These are phyloP conservation scores for Gari tellinella DNA, from an alignment of 2,888 invertebrate genomes.

Conservation along the genomic window DNA sequence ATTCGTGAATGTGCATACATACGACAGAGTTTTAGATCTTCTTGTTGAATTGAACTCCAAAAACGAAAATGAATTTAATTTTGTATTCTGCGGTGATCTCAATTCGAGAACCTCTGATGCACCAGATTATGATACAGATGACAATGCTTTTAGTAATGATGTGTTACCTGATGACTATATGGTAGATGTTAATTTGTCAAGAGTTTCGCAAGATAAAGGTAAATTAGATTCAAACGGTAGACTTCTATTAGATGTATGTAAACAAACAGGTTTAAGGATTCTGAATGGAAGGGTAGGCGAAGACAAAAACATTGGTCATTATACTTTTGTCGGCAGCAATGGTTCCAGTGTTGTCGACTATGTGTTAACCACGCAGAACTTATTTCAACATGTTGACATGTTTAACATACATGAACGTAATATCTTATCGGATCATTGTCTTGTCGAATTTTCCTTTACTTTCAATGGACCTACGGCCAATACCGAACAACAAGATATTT, in stretches of 20 bases:
- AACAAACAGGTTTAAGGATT: constrained; percentile 20
- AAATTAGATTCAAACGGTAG: too few relatives aligned
- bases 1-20: constrained; percentile 17
- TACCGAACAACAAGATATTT: too few relatives aligned
- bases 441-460: constrained; percentile 13
- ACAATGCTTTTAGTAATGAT: background rate
- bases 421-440: constrained; percentile 25
- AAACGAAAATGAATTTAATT: constrained; percentile 1
- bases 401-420: constrained; percentile 21
- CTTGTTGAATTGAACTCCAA: constrained; percentile 3
- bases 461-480: too few relatives aligned
- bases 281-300: constrained; percentile 17
- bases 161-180: too few relatives aligned
- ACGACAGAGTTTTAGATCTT: constrained; percentile 18
- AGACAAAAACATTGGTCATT: constrained; percentile 8
- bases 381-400: background rate
- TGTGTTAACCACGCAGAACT: background rate
- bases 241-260: constrained; percentile 25
- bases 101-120: constrained; percentile 2
- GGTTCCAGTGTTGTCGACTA: constrained; percentile 13
- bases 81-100: constrained; percentile 6
- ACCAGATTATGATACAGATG: constrained; percentile 4
- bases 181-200: background rate
- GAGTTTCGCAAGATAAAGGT: too few relatives aligned
- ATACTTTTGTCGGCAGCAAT: constrained; percentile 16